phyloP scores from a whole-genome alignment of 2,113 vertebrate species.

The Rhinopomastus cyanomelas region DNA sequence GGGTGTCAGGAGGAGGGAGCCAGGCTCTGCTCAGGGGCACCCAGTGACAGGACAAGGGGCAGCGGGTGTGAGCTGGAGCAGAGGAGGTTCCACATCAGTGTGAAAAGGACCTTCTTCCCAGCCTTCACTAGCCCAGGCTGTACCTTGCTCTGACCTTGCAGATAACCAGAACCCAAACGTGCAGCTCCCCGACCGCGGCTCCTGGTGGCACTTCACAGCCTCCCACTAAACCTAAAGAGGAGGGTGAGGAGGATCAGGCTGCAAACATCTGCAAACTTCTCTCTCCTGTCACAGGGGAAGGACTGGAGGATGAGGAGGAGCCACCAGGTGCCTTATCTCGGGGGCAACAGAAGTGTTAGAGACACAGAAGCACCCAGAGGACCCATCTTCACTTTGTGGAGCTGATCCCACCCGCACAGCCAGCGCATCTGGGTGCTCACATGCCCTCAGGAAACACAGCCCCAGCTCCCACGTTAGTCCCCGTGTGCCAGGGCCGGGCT shows the following conservation, averaged over 20 bases:
- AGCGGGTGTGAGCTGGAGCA: no score
- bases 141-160: conserved; percentile 55
- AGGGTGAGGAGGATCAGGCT: neutral
- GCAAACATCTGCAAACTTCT: neutral
- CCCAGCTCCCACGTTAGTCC: no score
- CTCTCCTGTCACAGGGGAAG: neutral
- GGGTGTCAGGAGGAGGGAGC: no score
- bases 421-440: neutral
- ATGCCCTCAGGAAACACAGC: neutral
- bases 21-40: no score
- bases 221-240: neutral
- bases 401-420: no score
- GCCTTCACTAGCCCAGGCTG: conserved; percentile 20
- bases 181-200: neutral
- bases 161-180: conserved; percentile 35
- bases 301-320: neutral
- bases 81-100: no score
- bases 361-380: neutral
- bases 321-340: neutral
- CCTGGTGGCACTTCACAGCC: neutral
- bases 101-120: no score
- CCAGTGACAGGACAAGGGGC: no score
- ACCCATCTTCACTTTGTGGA: neutral
- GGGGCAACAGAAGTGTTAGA: neutral
- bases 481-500: rapidly evolving